Evolutionary conservation across 2,888 invertebrate genomes (phyloP), one percentile per base, ranked within the genome.

Genomic region (Melieria omissa): DNA sequence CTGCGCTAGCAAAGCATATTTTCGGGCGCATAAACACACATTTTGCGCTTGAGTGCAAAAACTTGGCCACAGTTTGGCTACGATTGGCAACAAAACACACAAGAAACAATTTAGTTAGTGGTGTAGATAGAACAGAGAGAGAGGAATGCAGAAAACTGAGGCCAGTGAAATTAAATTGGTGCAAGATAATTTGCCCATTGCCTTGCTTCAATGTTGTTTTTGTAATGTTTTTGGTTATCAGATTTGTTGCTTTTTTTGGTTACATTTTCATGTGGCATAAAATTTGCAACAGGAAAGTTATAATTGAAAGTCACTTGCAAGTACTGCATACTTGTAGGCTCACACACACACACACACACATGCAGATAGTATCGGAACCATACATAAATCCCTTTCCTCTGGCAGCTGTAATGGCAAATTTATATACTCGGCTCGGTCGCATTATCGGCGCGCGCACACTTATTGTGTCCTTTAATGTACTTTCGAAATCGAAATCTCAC

Each of bases 261-360:
- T 9, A 54, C n/a, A 54, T 52, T 64, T 47, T 54, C 60, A 44
- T 54, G 8, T 10, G 58, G 42, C 41, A 29, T 29, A 41, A 49
- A 47, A 57, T 29, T 29, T 29, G 29, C 29, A 55, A 10, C n/a
- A 47, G 42, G 64, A 72, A 71, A 73, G 65, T 74, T 74, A 72
- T 74, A 74, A 74, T 74, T 74, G 72, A 72, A 74, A 73, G 72
- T 61, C 70, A 71, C 73, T 74, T 70, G 46, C 72, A 61, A 69
- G 45, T 62, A 54, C 57, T 29, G 57, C 41, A 63, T 69, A 63
- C 29, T 63, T 69, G 62, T 45, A 55, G 62, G 63, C 49, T 45
- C 12, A 0, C 5, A 54, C 45, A 45, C 14, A 45, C 41, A 29
- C 12, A 2, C 9, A n/a, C 45, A 46, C n/a, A 66, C n/a, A 45